phyloP scores from a whole-genome alignment of 2,888 invertebrate genomes.

The Aphrophora alni region DNA sequence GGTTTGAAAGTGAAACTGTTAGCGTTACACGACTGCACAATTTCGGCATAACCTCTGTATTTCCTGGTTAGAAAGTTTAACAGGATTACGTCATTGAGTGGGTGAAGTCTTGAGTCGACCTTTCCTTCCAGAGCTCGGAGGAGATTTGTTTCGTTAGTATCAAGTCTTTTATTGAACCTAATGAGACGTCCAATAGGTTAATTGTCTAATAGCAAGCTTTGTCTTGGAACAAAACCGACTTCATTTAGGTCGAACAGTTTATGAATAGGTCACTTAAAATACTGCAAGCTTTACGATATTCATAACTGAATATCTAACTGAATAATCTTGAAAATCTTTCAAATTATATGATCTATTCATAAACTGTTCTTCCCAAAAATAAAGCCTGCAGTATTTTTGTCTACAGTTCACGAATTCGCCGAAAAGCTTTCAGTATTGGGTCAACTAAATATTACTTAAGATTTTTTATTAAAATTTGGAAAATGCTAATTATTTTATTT shows the following conservation, averaged over 20 bases:
- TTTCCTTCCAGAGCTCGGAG: not conserved
- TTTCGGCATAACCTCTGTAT: not conserved
- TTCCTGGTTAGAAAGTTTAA: constrained; percentile 3
- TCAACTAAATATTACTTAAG: too few relatives aligned
- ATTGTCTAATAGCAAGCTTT: not conserved
- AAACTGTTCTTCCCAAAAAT: too few relatives aligned
- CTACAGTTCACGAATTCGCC: too few relatives aligned
- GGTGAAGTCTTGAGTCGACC: too few relatives aligned
- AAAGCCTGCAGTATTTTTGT: too few relatives aligned
- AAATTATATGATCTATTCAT: too few relatives aligned
- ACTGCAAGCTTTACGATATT: too few relatives aligned
- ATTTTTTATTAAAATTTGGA: too few relatives aligned
- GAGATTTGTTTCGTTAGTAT: not conserved
- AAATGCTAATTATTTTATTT: too few relatives aligned
- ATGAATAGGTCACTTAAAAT: not conserved
- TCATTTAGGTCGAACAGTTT: not conserved
- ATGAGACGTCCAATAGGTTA: constrained; percentile 6
- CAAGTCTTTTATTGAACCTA: not conserved
- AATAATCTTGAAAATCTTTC: too few relatives aligned
- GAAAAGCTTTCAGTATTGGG: too few relatives aligned
- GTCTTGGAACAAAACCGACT: not conserved
- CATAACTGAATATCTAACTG: too few relatives aligned
- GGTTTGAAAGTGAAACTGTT: not conserved
- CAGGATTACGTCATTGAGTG: not conserved
- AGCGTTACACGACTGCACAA: not conserved